Evolutionary conservation across 1,140 invertebrate genomes (phyloP), one percentile per base, ranked within the genome.

Genomic region (Bombus impatiens): DNA sequence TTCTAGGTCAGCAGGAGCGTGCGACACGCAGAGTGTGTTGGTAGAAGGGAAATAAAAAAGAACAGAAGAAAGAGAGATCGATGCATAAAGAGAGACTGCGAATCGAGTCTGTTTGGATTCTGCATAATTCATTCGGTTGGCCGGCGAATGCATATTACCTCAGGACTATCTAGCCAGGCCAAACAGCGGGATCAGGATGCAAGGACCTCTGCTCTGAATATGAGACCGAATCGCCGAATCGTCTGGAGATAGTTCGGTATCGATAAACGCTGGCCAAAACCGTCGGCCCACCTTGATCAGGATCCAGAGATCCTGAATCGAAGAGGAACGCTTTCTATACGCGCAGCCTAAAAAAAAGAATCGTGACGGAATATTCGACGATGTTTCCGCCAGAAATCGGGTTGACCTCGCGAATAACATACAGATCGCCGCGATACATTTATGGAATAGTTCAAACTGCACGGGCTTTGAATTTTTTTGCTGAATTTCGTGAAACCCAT

Each of bases 111-210:
- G 5, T 18, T 67, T 62, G 79, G 87, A 89, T 84, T 92, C 87
- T 93, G 90, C 92, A 93, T 93, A 92, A 93, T 93, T 93, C 90
- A 93, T 93, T 89, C 83, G 88, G 78, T 74, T 82, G 78, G 47
- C 75, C 84, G 82, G 57, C 84, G 86, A 91, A 92, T 90, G 91
- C 91, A 92, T 92, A 92, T 92, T 91, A 88, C 90, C 86, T 86
- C 83, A 91, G 91, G 91, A 92, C 65, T 91, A 91, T 90, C 90
- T 92, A 90, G 74, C 42, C 57, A 65, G 83, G 70, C 42, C 44
- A 68, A 86, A 68, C 83, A 72, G 77, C 72, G 75, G 87, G 75
- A 88, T 91, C 90, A 86, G 88, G 90, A 91, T 87, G 87, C 90
- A 91, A 91, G 90, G 90, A 91, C 88, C 90, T 90, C 68, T 42